A percentile compares a stretch with the other conserved stretches of the same genome.
Evolutionary conservation across 2,113 vertebrate species (phyloP).

Genomic region (Datnioides undecimradiatus): DNA sequence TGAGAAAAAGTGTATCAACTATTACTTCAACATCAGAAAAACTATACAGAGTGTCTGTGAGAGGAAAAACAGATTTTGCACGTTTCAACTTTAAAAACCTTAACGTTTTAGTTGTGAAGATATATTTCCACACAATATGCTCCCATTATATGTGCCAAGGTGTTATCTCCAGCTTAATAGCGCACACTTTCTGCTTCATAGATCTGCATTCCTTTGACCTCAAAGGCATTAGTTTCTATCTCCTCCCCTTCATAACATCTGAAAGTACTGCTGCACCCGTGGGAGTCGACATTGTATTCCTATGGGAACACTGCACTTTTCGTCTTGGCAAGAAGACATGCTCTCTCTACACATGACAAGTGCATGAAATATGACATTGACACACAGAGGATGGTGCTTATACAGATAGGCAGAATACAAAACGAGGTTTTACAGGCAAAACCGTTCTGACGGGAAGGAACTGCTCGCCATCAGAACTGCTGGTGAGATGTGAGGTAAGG

Average conservation of each 20-base stretch:
- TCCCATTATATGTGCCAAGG: not conserved
- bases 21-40: not conserved
- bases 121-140: not conserved
- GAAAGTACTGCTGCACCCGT: constrained; percentile 42
- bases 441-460: constrained; percentile 20
- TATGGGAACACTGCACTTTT: constrained; percentile 19
- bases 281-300: constrained; percentile 27
- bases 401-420: constrained; percentile 42
- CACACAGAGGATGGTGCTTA: constrained; percentile 31
- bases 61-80: not conserved
- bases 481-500: constrained; percentile 40
- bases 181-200: constrained; percentile 31
- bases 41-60: too few relatives aligned
- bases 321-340: not conserved
- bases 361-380: constrained; percentile 59
- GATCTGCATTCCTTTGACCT: constrained; percentile 47
- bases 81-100: constrained; percentile 2
- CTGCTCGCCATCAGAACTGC: constrained; percentile 34
- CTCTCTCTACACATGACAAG: constrained; percentile 48
- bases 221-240: constrained; percentile 60
- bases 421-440: constrained; percentile 52
- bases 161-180: constrained; percentile 19
- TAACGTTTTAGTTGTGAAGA: not conserved
- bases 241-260: constrained; percentile 29
- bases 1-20: not conserved